A percentile compares a stretch with the other conserved stretches of the same genome.
phyloP scores from a whole-genome alignment of 2,797 vertebrate species.

The Rhabdophis nuchalis region DNA sequence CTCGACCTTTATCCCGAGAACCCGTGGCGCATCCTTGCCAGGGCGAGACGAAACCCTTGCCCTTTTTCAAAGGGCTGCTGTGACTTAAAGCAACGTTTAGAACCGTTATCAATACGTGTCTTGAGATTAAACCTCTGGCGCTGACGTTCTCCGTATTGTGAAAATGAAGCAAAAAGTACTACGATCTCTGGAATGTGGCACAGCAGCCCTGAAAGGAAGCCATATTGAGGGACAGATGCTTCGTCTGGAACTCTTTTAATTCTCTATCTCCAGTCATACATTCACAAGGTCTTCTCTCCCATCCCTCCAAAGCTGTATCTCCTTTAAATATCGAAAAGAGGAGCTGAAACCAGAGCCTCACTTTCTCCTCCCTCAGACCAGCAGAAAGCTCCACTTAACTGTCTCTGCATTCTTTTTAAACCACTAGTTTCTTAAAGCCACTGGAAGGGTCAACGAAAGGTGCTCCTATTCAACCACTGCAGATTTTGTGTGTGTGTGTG shows the following conservation, averaged over 20 bases:
- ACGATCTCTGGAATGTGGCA: slow-evolving; percentile 21
- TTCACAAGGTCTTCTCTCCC: slow-evolving; percentile 25
- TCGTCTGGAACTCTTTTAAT: slow-evolving; percentile 56
- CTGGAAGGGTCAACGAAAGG: slow-evolving; percentile 58
- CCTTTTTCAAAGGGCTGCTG: slow-evolving; percentile 35
- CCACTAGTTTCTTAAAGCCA: slow-evolving; percentile 56
- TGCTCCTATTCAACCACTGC: slow-evolving; percentile 55
- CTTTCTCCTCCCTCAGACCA: slow-evolving; percentile 57
- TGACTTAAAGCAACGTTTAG: slow-evolving; percentile 29
- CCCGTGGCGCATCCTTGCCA: not conserved
- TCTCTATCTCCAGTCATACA: slow-evolving; percentile 45
- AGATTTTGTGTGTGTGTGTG: slow-evolving; percentile 41
- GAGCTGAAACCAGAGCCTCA: slow-evolving; percentile 47
- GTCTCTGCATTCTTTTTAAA: slow-evolving; percentile 41
- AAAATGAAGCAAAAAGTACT: slow-evolving; percentile 16
- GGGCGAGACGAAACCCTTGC: slow-evolving; percentile 17
- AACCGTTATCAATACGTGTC: not conserved
- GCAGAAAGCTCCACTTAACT: slow-evolving; percentile 48
- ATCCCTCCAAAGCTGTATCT: slow-evolving; percentile 38
- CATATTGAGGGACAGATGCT: slow-evolving; percentile 53
- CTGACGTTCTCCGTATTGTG: not conserved
- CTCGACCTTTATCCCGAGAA: not conserved
- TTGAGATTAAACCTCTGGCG: not conserved
- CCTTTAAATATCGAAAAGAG: slow-evolving; percentile 29
- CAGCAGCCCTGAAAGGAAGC: not conserved